A percentile compares a stretch with the other conserved stretches of the same genome.
phyloP scores from a whole-genome alignment of 2,113 vertebrate species.

The Diphyllodes magnificus region DNA sequence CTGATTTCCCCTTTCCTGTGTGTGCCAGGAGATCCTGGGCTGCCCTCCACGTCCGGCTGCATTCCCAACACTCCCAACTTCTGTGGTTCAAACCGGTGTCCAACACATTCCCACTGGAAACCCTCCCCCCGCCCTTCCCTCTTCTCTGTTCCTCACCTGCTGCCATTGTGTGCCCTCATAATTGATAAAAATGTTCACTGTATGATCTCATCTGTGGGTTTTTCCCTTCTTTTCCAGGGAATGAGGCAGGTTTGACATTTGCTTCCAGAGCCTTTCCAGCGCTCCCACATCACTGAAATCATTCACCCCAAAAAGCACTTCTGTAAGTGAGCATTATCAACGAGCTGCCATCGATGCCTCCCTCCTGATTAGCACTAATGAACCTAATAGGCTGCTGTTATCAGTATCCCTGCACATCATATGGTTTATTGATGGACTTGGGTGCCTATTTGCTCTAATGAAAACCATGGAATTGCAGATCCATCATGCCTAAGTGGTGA shows the following conservation, averaged over 20 bases:
- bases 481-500: slow-evolving; percentile 45
- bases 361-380: slow-evolving; percentile 58
- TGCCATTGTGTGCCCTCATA: background rate
- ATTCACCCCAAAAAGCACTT: background rate
- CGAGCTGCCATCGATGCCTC: background rate
- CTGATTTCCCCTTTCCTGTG: background rate
- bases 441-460: slow-evolving; percentile 54
- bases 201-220: background rate
- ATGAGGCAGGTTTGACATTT: slow-evolving; percentile 3
- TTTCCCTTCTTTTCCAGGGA: background rate
- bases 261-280: background rate
- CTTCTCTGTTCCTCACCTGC: background rate
- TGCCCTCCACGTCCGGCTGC: background rate
- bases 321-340: slow-evolving; percentile 4
- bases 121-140: background rate
- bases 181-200: background rate
- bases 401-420: slow-evolving; percentile 26
- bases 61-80: background rate
- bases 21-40: background rate
- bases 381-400: slow-evolving; percentile 49
- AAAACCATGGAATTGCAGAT: slow-evolving; percentile 57
- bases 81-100: background rate
- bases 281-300: background rate
- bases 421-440: slow-evolving; percentile 56
- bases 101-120: background rate